Conservation (phyloP, 2,888 invertebrate species). For the Tupiocoris notatus region DNA sequence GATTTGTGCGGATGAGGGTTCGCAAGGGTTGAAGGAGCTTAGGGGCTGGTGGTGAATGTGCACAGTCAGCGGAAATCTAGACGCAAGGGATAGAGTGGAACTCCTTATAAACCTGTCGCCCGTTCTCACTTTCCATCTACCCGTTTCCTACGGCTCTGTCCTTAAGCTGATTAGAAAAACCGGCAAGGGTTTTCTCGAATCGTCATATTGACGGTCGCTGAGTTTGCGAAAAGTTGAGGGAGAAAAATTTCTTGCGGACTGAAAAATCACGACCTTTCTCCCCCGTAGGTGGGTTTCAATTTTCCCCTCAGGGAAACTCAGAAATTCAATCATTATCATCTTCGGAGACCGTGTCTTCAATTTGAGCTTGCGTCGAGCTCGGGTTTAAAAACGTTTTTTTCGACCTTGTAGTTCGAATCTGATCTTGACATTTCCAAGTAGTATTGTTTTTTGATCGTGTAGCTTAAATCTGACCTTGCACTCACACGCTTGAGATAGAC, state of each 20-base stretch:
- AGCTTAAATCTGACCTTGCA: no score
- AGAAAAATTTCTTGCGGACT: background rate
- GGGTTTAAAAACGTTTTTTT: no score
- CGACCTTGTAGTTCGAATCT: no score
- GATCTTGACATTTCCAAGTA: no score
- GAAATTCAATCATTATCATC: no score
- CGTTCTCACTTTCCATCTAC: background rate
- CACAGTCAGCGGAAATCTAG: background rate
- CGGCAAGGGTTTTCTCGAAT: conserved; percentile 31
- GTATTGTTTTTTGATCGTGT: no score
- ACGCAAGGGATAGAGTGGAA: background rate
- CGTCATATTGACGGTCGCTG: conserved; percentile 40
- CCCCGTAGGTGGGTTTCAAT: no score
- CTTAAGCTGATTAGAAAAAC: conserved; percentile 39
- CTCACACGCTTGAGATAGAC: no score
- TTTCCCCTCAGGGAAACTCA: no score
- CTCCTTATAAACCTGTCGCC: background rate
- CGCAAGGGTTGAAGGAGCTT: background rate
- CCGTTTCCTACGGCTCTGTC: conserved; percentile 1
- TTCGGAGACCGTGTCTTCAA: no score
- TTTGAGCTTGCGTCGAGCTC: no score
- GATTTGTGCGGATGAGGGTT: background rate
- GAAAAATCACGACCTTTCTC: background rate
- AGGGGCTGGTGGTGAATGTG: background rate
- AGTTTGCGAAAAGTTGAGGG: conserved; percentile 4